Percentiles rank a stretch among this genome's conserved stretches.
phyloP scores from a whole-genome alignment of 2,113 vertebrate species.

The Perognathus longimembris region DNA sequence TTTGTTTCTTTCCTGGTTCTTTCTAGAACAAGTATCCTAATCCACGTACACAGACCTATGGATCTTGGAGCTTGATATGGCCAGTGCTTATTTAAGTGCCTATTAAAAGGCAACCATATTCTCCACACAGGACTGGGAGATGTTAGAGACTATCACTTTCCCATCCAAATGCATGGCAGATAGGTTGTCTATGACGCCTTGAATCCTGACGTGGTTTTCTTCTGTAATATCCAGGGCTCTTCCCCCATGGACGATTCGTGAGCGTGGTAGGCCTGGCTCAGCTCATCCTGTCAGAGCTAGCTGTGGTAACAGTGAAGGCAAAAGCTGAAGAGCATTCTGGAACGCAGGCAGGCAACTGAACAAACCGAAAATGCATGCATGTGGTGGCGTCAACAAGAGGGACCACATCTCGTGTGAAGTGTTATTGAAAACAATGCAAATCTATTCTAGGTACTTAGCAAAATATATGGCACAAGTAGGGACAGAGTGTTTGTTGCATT shows the following conservation, averaged over 20 bases:
- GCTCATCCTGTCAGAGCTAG: background rate
- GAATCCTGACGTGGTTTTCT: constrained; percentile 1
- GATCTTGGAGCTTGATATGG: background rate
- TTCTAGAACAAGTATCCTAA: background rate
- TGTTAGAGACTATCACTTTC: background rate
- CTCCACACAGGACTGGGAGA: background rate
- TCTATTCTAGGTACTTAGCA: background rate
- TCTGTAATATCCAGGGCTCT: background rate
- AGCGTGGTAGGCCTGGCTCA: background rate
- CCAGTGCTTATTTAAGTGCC: background rate
- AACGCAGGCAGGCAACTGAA: background rate
- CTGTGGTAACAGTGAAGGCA: background rate
- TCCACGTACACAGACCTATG: background rate
- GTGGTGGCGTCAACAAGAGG: background rate
- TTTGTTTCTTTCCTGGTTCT: background rate
- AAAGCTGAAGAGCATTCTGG: background rate
- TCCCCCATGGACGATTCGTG: background rate
- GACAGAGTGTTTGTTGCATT: background rate
- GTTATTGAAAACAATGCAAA: background rate
- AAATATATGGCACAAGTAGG: background rate
- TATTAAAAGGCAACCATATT: background rate
- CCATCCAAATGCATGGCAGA: background rate
- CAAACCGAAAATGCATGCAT: background rate
- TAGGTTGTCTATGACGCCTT: background rate
- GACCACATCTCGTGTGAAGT: background rate